Evolutionary conservation across 2,888 invertebrate genomes (phyloP), one percentile per base, ranked within the genome.

Genomic region (Metellina segmentata): DNA sequence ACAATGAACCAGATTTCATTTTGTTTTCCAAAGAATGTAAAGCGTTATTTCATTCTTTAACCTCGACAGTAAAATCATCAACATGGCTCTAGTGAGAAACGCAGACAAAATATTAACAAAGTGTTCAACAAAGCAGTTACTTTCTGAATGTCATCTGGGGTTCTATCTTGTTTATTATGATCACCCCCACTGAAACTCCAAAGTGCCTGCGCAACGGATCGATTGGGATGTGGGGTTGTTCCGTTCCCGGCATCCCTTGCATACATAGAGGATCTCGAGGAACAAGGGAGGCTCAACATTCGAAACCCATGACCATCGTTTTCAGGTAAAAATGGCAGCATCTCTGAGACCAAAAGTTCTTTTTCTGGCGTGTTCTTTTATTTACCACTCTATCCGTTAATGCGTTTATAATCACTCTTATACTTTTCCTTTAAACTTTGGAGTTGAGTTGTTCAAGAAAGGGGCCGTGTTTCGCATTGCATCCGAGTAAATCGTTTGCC

Each of bases 211-310:
- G 78, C 86, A 78, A 48, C 82, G 70, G 86, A 87, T 91, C 91
- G 87, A 91, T 91, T 13, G 49, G 52, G 61, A 48, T 69, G 49
- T 72, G 87, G 78, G 53, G n/a, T 52, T 48, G 83, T 71, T 49
- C 70, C 52, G 20, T 78, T 78, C 91, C 91, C 91, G 81, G 87
- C 74, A 91, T 87, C 77, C 91, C 77, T 49, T 48, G 91, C 82
- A 49, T 16, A 48, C 71, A 11, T 74, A 49, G 70, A 34, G 75
- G 86, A 71, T 71, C 81, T 70, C 75, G 53, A 74, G 16, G 72
- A 74, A 74, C 61, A 53, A 34, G 20, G 85, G 79, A 78, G 61
- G 70, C 83, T 34, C 34, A 6, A 72, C n/a, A 19, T 85, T 72
- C 34, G 83, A 61, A 79, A 34, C 34, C 74, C 77, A 89, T 89